phyloP scores from a whole-genome alignment of 2,113 vertebrate species.

The Physeter macrocephalus region DNA sequence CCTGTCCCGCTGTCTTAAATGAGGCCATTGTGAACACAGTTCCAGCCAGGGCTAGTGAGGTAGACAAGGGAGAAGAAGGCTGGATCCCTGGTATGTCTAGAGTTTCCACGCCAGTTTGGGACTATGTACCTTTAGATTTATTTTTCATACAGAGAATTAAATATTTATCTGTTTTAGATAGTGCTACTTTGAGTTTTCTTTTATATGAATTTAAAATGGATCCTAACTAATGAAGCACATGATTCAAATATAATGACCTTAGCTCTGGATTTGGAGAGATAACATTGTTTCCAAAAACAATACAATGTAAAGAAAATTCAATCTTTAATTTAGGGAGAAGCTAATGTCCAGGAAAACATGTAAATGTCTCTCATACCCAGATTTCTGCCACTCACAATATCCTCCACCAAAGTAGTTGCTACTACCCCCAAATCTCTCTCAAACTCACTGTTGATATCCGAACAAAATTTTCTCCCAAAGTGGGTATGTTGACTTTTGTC shows the following conservation, averaged over 20 bases:
- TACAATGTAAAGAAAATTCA: neutral
- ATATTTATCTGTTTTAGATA: neutral
- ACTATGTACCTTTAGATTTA: neutral
- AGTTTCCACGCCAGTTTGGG: neutral
- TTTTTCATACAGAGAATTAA: neutral
- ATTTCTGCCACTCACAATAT: neutral
- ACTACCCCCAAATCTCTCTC: neutral
- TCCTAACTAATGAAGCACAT: neutral
- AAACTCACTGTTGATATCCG: neutral
- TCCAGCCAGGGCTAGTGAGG: neutral
- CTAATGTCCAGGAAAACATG: neutral
- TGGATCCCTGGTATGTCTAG: neutral
- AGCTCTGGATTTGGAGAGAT: neutral
- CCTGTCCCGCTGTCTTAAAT: neutral
- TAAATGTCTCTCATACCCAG: neutral
- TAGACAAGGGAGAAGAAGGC: neutral
- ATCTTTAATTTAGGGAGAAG: neutral
- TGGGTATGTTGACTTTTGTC: neutral
- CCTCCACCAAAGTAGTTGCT: neutral
- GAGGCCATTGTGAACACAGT: neutral
- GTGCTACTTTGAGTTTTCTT: neutral
- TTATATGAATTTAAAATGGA: neutral
- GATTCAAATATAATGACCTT: neutral
- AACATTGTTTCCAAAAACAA: neutral
- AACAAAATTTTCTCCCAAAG: neutral